These are phyloP conservation scores for Agriopis marginaria DNA, from an alignment of 2,888 invertebrate genomes.

Conservation along the genomic window DNA sequence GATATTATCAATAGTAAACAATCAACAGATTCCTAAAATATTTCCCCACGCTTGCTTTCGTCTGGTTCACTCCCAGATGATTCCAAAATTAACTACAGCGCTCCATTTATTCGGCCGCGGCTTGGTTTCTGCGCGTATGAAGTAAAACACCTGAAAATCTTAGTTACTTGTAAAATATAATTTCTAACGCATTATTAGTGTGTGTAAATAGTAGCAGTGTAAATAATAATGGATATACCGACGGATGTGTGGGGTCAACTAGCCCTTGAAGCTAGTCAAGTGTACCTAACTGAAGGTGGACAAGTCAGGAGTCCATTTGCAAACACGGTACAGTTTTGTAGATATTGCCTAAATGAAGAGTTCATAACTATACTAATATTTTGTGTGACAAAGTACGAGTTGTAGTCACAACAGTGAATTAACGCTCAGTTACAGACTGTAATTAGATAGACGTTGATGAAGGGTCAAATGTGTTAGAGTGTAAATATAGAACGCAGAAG, in stretches of 20 bases:
- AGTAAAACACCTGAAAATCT: constrained; percentile 62
- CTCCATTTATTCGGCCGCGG: constrained; percentile 68
- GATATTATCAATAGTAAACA: constrained; percentile 40
- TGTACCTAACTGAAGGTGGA: constrained; percentile 93
- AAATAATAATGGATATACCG: constrained; percentile 87
- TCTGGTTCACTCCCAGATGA: constrained; percentile 72
- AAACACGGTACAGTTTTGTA: constrained; percentile 89
- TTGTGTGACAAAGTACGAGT: not conserved
- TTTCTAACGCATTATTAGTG: constrained; percentile 57
- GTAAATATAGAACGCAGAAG: constrained; percentile 28
- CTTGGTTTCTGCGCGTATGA: constrained; percentile 68
- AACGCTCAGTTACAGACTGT: constrained; percentile 17
- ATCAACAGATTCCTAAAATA: constrained; percentile 62
- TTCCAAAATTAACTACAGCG: constrained; percentile 84
- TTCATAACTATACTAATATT: constrained; percentile 17
- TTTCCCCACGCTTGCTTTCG: constrained; percentile 56
- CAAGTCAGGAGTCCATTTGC: constrained; percentile 93
- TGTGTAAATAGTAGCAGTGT: constrained; percentile 43
- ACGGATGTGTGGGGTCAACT: constrained; percentile 96
- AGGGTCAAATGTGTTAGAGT: constrained; percentile 19
- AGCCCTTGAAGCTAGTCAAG: constrained; percentile 94
- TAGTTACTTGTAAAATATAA: constrained; percentile 44
- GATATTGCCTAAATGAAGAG: constrained; percentile 39
- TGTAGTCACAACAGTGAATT: constrained; percentile 23
- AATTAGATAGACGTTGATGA: constrained; percentile 27